These are phyloP conservation scores for Caretta caretta DNA, from an alignment of 2,113 vertebrate genomes.

Conservation along the genomic window DNA sequence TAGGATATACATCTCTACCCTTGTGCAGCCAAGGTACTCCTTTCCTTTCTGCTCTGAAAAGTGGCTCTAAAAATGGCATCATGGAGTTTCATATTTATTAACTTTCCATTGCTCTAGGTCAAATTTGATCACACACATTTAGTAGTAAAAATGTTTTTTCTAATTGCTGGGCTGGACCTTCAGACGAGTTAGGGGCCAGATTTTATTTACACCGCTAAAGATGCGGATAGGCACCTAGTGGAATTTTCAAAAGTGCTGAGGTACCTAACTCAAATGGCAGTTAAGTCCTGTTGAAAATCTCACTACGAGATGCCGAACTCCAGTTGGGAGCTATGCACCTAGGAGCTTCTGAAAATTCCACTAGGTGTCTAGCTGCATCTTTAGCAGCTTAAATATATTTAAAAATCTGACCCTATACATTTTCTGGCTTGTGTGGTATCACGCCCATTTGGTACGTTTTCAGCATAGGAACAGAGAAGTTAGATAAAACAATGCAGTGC, in stretches of 20 bases:
- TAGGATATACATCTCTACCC: fast-evolving
- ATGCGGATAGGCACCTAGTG: background rate
- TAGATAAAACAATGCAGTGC: background rate
- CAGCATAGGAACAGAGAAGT: background rate
- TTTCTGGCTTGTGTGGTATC: background rate
- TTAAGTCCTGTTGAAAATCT: background rate
- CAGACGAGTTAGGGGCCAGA: background rate
- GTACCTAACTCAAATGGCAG: background rate
- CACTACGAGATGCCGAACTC: background rate
- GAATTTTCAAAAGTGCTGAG: background rate
- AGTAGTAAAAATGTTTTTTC: background rate
- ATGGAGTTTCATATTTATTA: background rate
- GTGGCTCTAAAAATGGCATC: background rate
- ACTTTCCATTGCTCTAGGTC: background rate
- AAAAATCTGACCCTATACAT: fast-evolving
- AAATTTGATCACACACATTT: background rate
- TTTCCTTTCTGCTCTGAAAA: background rate
- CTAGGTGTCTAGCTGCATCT: background rate
- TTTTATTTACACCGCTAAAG: no score
- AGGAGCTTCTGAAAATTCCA: background rate
- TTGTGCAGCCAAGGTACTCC: fast-evolving
- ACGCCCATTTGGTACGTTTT: background rate
- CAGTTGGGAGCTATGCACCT: background rate
- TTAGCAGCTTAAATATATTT: fast-evolving
- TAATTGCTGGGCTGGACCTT: background rate